Conservation (phyloP, 2,797 vertebrate genomes). For the Etheostoma nigrum region DNA sequence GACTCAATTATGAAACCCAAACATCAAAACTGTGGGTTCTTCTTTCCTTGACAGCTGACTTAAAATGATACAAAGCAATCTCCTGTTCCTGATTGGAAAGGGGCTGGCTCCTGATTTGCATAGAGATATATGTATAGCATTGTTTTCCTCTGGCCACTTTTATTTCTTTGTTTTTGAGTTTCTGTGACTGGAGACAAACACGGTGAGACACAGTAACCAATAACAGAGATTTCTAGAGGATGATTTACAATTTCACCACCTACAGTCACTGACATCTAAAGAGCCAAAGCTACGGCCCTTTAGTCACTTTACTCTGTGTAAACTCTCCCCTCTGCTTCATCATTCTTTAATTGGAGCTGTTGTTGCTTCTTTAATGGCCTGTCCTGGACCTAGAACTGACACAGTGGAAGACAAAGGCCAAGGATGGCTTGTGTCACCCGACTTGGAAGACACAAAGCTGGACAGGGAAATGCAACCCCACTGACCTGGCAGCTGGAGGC, state of each 20-base stretch:
- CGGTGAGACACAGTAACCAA: background rate
- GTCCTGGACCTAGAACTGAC: conserved; percentile 56
- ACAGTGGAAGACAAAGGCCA: conserved; percentile 66
- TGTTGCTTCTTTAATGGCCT: conserved; percentile 84
- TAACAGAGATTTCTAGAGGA: conserved; percentile 21
- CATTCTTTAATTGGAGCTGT: conserved; percentile 81
- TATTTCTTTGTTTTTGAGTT: conserved; percentile 30
- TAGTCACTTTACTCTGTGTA: conserved; percentile 48
- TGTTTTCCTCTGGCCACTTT: conserved; percentile 23
- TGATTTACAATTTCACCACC: conserved; percentile 32
- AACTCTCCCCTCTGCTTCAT: conserved; percentile 68
- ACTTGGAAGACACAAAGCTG: conserved; percentile 57
- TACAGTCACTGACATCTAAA: conserved; percentile 34
- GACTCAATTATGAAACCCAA: conserved; percentile 59
- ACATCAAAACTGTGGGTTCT: conserved; percentile 51
- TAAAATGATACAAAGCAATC: conserved; percentile 60
- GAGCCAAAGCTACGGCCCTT: conserved; percentile 37
- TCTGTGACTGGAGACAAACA: conserved; percentile 33
- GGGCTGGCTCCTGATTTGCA: conserved; percentile 39
- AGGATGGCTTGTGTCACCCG: conserved; percentile 57
- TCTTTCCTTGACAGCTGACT: conserved; percentile 42
- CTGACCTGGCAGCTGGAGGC: conserved; percentile 67
- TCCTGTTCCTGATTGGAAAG: conserved; percentile 48
- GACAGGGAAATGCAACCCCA: conserved; percentile 52
- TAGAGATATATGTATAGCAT: conserved; percentile 42